phyloP scores from a whole-genome alignment of 1,140 invertebrate species.

The Euborellia annulipes region DNA sequence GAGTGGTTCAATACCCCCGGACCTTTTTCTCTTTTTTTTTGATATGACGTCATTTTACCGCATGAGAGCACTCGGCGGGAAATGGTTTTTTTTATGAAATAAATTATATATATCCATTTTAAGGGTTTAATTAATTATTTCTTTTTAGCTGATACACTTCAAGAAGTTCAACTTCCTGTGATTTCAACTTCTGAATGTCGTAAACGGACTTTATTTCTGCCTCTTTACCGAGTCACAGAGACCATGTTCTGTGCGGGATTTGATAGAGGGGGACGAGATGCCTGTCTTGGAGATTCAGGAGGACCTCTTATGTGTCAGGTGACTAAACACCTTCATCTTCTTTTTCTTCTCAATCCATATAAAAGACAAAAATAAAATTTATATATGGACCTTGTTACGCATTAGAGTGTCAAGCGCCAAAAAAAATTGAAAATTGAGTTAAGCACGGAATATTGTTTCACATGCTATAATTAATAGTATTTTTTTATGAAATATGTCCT shows the following conservation, averaged over 20 bases:
- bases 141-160: constrained; percentile 60
- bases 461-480: neutral
- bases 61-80: too few species aligned
- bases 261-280: constrained; percentile 51
- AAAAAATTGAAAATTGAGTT: neutral
- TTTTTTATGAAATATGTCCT: neutral
- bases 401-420: neutral
- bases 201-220: constrained; percentile 57
- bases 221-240: constrained; percentile 61
- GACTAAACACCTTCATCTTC: constrained; percentile 18
- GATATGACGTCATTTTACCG: too few species aligned
- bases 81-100: neutral
- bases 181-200: constrained; percentile 68
- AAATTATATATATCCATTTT: neutral
- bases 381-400: neutral
- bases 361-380: neutral
- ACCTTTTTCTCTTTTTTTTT: too few species aligned
- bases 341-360: neutral
- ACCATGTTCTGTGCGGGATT: constrained; percentile 85
- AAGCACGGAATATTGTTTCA: neutral
- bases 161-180: constrained; percentile 71
- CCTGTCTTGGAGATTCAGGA: constrained; percentile 80
- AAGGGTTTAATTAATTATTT: neutral
- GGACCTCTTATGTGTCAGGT: constrained; percentile 61
- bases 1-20: too few species aligned